A percentile compares a stretch with the other conserved stretches of the same genome.
Evolutionary conservation across 2,888 invertebrate species (phyloP).

Genomic region (Strigamia maritima): DNA sequence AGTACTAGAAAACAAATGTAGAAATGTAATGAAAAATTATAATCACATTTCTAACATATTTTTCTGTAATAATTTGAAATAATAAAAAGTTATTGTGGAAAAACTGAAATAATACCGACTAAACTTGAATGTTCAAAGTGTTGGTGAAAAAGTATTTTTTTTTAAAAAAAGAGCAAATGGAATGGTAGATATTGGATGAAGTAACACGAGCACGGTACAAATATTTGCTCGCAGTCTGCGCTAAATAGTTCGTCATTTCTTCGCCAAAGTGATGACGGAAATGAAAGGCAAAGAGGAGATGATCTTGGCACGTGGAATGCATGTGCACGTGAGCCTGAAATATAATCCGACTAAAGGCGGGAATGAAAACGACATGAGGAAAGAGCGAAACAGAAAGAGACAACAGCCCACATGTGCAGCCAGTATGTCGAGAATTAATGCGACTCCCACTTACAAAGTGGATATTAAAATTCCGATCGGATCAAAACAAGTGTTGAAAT

Average conservation of each 20-base stretch:
- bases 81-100: no score
- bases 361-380: not conserved
- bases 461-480: not conserved
- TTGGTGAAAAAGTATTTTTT: not conserved
- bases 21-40: not conserved
- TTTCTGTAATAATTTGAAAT: no score
- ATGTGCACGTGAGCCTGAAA: not conserved
- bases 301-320: not conserved
- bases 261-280: not conserved
- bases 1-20: not conserved
- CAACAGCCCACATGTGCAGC: not conserved
- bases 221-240: not conserved
- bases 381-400: not conserved
- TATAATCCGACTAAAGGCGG: not conserved
- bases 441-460: not conserved
- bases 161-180: not conserved
- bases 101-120: not conserved
- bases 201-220: not conserved
- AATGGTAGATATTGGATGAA: conserved; percentile 3
- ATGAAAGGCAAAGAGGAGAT: not conserved
- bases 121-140: not conserved
- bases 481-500: not conserved
- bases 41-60: no score
- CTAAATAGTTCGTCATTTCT: not conserved
- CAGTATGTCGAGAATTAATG: not conserved